A percentile compares a stretch with the other conserved stretches of the same genome.
Conservation (phyloP, 2,888 invertebrate genomes). For the Mythimna pallens region DNA sequence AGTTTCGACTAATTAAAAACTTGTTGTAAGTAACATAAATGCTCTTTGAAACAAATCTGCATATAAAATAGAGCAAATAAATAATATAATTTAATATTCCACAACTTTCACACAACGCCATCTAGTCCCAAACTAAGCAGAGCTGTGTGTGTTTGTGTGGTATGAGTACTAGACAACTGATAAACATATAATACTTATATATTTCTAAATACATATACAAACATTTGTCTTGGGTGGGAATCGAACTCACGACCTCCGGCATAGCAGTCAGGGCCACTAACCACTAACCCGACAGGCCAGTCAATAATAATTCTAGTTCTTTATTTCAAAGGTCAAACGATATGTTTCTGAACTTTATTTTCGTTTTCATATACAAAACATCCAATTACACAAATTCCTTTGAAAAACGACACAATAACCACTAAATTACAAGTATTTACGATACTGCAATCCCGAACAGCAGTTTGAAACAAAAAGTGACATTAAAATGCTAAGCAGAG, state of each 20-base stretch:
- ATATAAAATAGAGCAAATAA: background rate
- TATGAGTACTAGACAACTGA: no score
- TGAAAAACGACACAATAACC: slow-evolving; percentile 13
- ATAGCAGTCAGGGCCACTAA: no score
- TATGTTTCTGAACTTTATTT: background rate
- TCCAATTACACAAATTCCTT: background rate
- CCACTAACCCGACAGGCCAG: no score
- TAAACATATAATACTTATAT: no score
- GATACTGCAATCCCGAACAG: slow-evolving; percentile 25
- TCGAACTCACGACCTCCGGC: no score
- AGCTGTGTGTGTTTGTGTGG: no score
- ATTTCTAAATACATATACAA: no score
- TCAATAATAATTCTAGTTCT: no score
- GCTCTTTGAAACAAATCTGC: background rate
- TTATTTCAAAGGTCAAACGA: background rate
- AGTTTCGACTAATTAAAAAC: background rate
- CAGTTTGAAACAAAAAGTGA: slow-evolving; percentile 46
- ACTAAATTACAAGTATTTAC: slow-evolving; percentile 19
- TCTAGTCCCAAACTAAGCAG: no score
- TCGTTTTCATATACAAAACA: background rate
- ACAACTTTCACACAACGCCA: no score
- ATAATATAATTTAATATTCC: no score
- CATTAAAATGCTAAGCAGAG: slow-evolving; percentile 46
- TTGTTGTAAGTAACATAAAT: background rate
- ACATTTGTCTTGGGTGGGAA: no score